phyloP scores from a whole-genome alignment of 2,888 invertebrate genomes.

The Zygogramma bicolorata region DNA sequence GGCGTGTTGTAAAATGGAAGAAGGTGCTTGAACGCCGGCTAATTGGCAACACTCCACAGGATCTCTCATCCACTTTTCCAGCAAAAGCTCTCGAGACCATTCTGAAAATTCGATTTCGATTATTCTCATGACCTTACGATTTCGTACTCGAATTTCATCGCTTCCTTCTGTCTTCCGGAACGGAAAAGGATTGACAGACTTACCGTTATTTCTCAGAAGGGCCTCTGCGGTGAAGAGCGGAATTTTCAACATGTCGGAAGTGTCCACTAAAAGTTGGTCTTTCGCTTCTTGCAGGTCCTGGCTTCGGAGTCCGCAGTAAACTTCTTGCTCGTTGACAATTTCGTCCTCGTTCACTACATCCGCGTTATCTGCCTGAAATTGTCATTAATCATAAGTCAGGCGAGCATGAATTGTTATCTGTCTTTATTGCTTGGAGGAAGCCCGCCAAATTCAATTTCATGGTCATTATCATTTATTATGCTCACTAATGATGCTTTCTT shows the following conservation, averaged over 20 bases:
- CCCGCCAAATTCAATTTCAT: too few relatives aligned
- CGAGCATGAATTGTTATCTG: too few relatives aligned
- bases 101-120: conserved; percentile 65
- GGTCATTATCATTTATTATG: too few relatives aligned
- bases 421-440: too few relatives aligned
- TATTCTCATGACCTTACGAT: not conserved
- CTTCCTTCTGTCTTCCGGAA: not conserved
- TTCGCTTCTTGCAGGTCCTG: conserved; percentile 79
- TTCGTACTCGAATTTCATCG: not conserved
- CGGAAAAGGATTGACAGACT: conserved; percentile 28
- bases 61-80: conserved; percentile 78
- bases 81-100: conserved; percentile 76
- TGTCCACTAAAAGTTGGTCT: conserved; percentile 77
- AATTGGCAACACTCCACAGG: conserved; percentile 74
- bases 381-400: too few relatives aligned
- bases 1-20: conserved; percentile 66
- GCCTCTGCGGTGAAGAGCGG: conserved; percentile 79
- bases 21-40: conserved; percentile 75
- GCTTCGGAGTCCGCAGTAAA: conserved; percentile 73
- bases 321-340: conserved; percentile 67
- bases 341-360: conserved; percentile 70
- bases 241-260: conserved; percentile 78
- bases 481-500: too few relatives aligned
- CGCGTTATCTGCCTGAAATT: conserved; percentile 65
- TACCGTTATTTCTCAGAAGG: conserved; percentile 75